Evolutionary conservation across 2,888 invertebrate species (phyloP).

Genomic region (Nomada ruficornis): DNA sequence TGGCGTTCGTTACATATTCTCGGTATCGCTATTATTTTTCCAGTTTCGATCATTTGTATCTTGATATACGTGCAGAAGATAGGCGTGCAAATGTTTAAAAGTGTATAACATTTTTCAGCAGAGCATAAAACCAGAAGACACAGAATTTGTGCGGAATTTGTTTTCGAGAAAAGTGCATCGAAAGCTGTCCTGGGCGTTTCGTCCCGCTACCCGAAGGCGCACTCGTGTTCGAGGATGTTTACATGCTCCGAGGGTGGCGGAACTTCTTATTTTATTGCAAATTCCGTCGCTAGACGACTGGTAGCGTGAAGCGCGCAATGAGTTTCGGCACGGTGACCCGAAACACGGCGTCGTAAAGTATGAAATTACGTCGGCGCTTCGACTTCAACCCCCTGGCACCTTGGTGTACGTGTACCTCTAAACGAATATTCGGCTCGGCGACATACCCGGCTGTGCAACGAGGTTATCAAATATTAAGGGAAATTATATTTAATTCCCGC

Average conservation of each 20-base stretch:
- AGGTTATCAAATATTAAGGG: neutral
- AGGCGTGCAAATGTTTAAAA: too few species aligned
- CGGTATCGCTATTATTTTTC: too few species aligned
- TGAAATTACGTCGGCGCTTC: conserved; percentile 7
- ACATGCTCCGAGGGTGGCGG: neutral
- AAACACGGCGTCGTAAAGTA: conserved; percentile 33
- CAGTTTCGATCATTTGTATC: too few species aligned
- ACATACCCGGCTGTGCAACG: neutral
- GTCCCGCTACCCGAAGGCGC: too few species aligned
- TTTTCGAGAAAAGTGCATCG: too few species aligned
- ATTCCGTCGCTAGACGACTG: neutral
- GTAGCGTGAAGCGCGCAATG: conserved; percentile 12
- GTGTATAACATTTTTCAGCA: too few species aligned
- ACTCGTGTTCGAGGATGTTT: neutral
- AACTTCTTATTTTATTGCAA: conserved; percentile 24
- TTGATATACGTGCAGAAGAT: too few species aligned
- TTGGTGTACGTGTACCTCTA: neutral
- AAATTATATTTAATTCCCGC: neutral
- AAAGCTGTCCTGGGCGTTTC: too few species aligned
- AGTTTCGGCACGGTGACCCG: conserved; percentile 28
- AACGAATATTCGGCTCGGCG: conserved; percentile 3
- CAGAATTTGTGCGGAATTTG: too few species aligned
- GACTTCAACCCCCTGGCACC: conserved; percentile 16
- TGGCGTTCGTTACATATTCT: too few species aligned
- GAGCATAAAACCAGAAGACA: too few species aligned